These are phyloP conservation scores for Teleogryllus oceanicus DNA, from an alignment of 2,888 invertebrate genomes.

Conservation along the genomic window DNA sequence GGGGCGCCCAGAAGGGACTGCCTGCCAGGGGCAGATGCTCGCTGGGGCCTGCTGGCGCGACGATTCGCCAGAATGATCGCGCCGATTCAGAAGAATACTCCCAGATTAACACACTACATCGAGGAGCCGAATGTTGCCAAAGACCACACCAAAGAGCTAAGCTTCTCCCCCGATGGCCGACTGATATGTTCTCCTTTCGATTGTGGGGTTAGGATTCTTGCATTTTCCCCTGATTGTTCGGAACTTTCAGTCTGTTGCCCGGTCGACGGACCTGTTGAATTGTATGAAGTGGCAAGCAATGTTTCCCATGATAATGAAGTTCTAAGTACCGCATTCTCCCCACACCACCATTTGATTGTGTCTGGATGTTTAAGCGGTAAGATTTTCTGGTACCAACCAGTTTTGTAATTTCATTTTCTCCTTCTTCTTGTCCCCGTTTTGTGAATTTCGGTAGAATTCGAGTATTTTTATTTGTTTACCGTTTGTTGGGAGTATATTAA, in stretches of 20 bases:
- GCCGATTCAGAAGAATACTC: slow-evolving; percentile 65
- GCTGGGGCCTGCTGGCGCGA: not conserved
- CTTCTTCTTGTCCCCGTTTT: too few species aligned
- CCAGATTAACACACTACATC: slow-evolving; percentile 75
- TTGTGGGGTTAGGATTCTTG: slow-evolving; percentile 76
- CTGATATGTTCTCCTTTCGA: slow-evolving; percentile 87
- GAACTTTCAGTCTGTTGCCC: slow-evolving; percentile 71
- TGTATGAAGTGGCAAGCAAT: slow-evolving; percentile 65
- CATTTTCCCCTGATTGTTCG: slow-evolving; percentile 71
- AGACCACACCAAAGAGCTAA: slow-evolving; percentile 88
- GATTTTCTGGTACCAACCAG: slow-evolving; percentile 85
- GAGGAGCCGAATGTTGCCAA: slow-evolving; percentile 85
- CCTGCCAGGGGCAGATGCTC: not conserved
- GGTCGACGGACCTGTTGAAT: slow-evolving; percentile 49
- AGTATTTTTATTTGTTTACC: too few species aligned
- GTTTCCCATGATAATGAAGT: slow-evolving; percentile 79
- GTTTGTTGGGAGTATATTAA: too few species aligned
- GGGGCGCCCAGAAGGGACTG: not conserved
- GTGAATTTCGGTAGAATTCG: too few species aligned
- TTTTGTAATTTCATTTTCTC: slow-evolving; percentile 40
- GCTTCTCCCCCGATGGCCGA: slow-evolving; percentile 86
- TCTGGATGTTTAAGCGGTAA: slow-evolving; percentile 87
- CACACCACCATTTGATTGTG: slow-evolving; percentile 78
- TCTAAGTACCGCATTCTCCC: slow-evolving; percentile 86
- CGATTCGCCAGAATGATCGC: slow-evolving; percentile 3